Evolutionary conservation across 2,888 invertebrate genomes (phyloP), one percentile per base, ranked within the genome.

Genomic region (Lithophane socia): DNA sequence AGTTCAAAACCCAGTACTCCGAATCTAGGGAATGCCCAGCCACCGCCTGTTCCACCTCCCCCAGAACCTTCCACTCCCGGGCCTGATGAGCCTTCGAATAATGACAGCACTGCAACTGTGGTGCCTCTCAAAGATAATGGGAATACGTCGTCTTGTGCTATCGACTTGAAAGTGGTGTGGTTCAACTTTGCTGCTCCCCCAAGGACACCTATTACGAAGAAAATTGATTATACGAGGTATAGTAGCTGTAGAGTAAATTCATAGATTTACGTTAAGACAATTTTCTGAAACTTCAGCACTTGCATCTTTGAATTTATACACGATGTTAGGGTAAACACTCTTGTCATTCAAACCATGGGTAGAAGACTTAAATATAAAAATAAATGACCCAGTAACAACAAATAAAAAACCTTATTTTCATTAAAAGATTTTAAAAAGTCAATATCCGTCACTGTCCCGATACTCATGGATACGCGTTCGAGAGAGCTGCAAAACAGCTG

Each of bases 121-220:
- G 95, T 93, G 13, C 94, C 96, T 0, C 95, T 97, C 0, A 98
- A 97, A 91, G 97, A 98, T 77, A 98, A 97, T 83, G 98, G 98
- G 52, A 98, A 98, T 90, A 98, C 98, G 0, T 98, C 99, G 0
- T 99, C 99, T 0, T 99, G 99, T 89, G 97, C 98, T 3, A 98
- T 99, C 73, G 98, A 99, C 91, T 95, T 99, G 75, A 98, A 98
- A 92, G 98, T 98, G 0, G 98, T 99, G 65, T 99, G 99, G 99
- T 99, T 99, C 90, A 99, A 99, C 93, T 99, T 99, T 95, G 99
- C 99, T 9, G 99, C 99, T 0, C 99, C 99, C 0, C 99, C 99
- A 0, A 97, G 99, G 82, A 98, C 99, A 2, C 99, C 99, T 0
- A 99, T 99, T 68, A 99, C 99, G 0, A 97, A 98, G 86, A 99